phyloP scores from a whole-genome alignment of 2,797 vertebrate species.

The Perdix hodgsoniae region DNA sequence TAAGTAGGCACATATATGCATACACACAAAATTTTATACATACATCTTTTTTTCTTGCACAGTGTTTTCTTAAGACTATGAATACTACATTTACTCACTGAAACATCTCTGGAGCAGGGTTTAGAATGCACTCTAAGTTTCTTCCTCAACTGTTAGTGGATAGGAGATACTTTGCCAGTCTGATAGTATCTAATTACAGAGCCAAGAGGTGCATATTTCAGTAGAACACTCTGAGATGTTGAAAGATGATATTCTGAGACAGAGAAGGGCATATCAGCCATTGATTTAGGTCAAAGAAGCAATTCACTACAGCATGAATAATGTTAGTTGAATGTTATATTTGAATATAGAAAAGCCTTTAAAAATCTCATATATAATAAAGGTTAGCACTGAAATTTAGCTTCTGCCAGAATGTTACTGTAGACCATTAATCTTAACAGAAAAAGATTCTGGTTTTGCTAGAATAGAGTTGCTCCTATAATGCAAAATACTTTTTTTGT shows the following conservation, averaged over 20 bases:
- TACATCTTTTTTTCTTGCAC: background rate
- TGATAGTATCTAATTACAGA: slow-evolving; percentile 51
- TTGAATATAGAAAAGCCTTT: background rate
- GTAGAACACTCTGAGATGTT: slow-evolving; percentile 8
- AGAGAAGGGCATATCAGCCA: slow-evolving; percentile 39
- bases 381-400: background rate
- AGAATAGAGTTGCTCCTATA: background rate
- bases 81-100: background rate
- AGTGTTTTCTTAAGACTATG: background rate
- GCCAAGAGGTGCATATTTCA: slow-evolving; percentile 49
- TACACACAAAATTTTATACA: background rate
- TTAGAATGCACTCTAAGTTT: slow-evolving; percentile 2
- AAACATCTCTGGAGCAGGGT: background rate
- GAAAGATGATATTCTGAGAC: slow-evolving; percentile 62
- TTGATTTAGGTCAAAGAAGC: slow-evolving; percentile 52
- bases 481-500: background rate
- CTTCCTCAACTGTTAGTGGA: background rate
- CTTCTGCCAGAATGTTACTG: background rate
- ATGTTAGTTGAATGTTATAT: background rate
- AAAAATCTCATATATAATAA: background rate
- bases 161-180: slow-evolving; percentile 32
- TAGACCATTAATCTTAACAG: background rate
- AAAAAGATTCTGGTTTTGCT: background rate
- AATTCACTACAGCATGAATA: background rate
- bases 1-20: background rate